Evolutionary conservation across 2,888 invertebrate species (phyloP).

Genomic region (Patella caerulea): DNA sequence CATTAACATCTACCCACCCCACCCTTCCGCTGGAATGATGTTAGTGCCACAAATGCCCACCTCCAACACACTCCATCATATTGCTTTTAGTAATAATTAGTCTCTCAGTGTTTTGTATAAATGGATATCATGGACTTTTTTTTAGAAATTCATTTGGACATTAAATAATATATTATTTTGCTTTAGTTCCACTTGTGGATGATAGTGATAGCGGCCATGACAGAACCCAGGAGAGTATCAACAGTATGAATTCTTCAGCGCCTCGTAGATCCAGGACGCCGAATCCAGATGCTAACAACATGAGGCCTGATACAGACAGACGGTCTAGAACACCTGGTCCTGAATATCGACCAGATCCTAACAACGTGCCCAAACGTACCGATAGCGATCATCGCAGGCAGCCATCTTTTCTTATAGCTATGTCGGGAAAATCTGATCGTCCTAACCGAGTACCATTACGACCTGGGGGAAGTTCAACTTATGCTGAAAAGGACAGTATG

Average conservation of each 20-base stretch:
- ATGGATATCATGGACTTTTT: too few species aligned
- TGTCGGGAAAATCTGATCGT: conserved; percentile 47
- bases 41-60: too few species aligned
- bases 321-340: conserved; percentile 87
- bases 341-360: conserved; percentile 70
- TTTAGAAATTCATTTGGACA: too few species aligned
- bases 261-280: conserved; percentile 35
- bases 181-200: conserved; percentile 18
- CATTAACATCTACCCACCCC: too few species aligned
- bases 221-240: conserved; percentile 40
- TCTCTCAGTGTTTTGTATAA: too few species aligned
- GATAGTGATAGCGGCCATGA: conserved; percentile 36
- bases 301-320: conserved; percentile 25
- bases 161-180: too few species aligned
- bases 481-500: conserved; percentile 27
- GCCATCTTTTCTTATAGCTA: conserved; percentile 66
- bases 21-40: too few species aligned
- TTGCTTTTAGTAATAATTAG: too few species aligned
- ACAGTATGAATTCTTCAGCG: conserved; percentile 25
- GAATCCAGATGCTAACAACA: conserved; percentile 25
- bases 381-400: conserved; percentile 59
- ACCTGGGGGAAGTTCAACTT: conserved; percentile 10
- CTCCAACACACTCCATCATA: too few species aligned
- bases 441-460: conserved; percentile 16
- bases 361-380: conserved; percentile 26